A percentile compares a stretch with the other conserved stretches of the same genome.
Evolutionary conservation across 2,888 invertebrate species (phyloP).

Genomic region (Thymelicus acteon): DNA sequence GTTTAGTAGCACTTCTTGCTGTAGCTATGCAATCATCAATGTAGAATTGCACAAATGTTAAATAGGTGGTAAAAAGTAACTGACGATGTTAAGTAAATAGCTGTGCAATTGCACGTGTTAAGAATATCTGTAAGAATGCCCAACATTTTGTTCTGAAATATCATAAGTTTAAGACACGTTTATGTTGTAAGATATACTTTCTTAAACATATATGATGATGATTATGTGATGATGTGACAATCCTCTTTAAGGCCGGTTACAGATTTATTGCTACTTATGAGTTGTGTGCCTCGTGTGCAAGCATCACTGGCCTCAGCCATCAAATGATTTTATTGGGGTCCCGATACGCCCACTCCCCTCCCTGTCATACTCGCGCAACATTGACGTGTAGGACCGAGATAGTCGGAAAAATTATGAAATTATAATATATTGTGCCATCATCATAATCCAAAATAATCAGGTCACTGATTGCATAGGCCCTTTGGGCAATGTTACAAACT

Average conservation of each 20-base stretch:
- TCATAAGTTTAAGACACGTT: background rate
- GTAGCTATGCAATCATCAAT: conserved; percentile 42
- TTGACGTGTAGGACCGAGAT: too few relatives aligned
- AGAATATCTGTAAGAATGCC: background rate
- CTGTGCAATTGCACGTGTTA: conserved; percentile 16
- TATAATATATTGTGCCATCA: too few relatives aligned
- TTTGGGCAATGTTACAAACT: too few relatives aligned
- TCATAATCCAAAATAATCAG: too few relatives aligned
- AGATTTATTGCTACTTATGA: background rate
- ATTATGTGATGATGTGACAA: background rate
- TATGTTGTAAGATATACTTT: background rate
- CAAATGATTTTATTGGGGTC: background rate
- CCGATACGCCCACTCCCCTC: background rate
- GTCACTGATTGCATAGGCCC: too few relatives aligned
- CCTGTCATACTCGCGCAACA: too few relatives aligned
- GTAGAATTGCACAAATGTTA: conserved; percentile 31
- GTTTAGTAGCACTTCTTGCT: conserved; percentile 45
- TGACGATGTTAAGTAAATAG: conserved; percentile 16
- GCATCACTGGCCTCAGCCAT: background rate
- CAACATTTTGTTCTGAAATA: conserved; percentile 4
- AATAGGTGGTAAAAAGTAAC: conserved; percentile 22
- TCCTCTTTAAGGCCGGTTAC: too few relatives aligned
- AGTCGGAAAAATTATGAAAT: too few relatives aligned
- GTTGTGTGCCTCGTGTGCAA: background rate
- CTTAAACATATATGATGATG: too few relatives aligned